Evolutionary conservation across 2,888 invertebrate species (phyloP).

Genomic region (Masnerella sp.): DNA sequence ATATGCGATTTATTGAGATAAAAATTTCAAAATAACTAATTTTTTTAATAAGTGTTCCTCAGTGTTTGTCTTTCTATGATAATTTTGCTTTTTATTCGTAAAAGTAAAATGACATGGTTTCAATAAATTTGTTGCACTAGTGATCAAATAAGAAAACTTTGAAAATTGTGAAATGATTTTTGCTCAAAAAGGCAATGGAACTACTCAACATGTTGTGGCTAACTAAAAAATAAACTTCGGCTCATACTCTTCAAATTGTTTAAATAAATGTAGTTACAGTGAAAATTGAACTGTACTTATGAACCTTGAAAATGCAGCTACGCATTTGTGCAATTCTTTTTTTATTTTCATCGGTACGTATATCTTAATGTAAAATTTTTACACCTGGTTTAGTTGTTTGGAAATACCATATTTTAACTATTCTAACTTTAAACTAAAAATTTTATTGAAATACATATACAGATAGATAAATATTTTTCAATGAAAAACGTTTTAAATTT

Average conservation of each 20-base stretch:
- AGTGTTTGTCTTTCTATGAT: too few species aligned
- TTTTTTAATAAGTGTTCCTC: too few species aligned
- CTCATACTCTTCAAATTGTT: too few species aligned
- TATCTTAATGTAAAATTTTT: neutral
- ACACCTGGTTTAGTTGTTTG: neutral
- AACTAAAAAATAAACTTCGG: constrained; percentile 16
- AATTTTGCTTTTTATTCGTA: too few species aligned
- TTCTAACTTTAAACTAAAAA: too few species aligned
- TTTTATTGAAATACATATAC: too few species aligned
- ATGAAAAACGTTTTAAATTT: too few species aligned
- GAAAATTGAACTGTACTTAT: constrained; percentile 6
- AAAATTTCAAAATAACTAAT: too few species aligned
- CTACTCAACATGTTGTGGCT: neutral
- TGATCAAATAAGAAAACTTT: too few species aligned
- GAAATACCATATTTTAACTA: neutral
- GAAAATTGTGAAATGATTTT: neutral
- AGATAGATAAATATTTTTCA: too few species aligned
- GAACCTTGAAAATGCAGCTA: constrained; percentile 35
- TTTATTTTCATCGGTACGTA: constrained; percentile 26
- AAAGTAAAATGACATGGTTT: too few species aligned
- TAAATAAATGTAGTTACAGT: constrained; percentile 19
- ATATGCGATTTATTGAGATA: neutral
- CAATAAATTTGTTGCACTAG: neutral
- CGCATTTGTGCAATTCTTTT: constrained; percentile 4
- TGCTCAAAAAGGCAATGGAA: neutral